These are phyloP conservation scores for Amphiprion clarkii DNA, from an alignment of 2,797 vertebrate species.

Conservation along the genomic window DNA sequence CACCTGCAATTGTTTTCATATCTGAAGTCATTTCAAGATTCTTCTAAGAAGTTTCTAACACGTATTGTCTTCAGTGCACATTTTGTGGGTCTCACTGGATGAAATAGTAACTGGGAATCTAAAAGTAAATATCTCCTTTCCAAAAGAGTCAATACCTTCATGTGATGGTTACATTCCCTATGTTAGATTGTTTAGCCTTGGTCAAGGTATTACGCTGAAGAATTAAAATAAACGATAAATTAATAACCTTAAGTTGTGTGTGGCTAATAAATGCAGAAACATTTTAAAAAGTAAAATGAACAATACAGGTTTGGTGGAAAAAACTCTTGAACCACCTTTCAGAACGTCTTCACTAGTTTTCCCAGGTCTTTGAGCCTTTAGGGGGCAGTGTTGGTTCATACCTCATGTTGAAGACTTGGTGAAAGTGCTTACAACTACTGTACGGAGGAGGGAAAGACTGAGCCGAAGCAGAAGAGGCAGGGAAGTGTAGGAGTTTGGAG, in stretches of 20 bases:
- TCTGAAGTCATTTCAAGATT: conserved; percentile 14
- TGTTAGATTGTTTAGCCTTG: neutral
- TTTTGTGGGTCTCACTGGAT: conserved; percentile 14
- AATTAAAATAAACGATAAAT: neutral
- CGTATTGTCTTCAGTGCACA: conserved; percentile 8
- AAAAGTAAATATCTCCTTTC: neutral
- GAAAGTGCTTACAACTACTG: conserved; percentile 62
- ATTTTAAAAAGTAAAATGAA: neutral
- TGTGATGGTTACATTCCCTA: neutral
- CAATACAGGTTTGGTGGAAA: conserved; percentile 2
- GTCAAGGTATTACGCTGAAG: neutral
- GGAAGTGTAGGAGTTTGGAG: conserved; percentile 67
- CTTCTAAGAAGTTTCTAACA: conserved; percentile 4
- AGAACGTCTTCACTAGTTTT: neutral
- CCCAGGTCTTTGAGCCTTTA: conserved; percentile 60
- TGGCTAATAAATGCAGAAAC: neutral
- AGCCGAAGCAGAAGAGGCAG: conserved; percentile 62
- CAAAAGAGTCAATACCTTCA: neutral
- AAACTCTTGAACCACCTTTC: conserved; percentile 14
- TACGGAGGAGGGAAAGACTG: conserved; percentile 61
- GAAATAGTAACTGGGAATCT: conserved; percentile 9
- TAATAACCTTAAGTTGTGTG: neutral
- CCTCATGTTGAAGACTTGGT: conserved; percentile 51
- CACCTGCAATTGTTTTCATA: conserved; percentile 2
- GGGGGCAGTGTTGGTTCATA: conserved; percentile 85